Percentiles rank a stretch among this genome's conserved stretches.
Conservation (phyloP, 1,140 invertebrate species). For the Coenobita brevimanus region DNA sequence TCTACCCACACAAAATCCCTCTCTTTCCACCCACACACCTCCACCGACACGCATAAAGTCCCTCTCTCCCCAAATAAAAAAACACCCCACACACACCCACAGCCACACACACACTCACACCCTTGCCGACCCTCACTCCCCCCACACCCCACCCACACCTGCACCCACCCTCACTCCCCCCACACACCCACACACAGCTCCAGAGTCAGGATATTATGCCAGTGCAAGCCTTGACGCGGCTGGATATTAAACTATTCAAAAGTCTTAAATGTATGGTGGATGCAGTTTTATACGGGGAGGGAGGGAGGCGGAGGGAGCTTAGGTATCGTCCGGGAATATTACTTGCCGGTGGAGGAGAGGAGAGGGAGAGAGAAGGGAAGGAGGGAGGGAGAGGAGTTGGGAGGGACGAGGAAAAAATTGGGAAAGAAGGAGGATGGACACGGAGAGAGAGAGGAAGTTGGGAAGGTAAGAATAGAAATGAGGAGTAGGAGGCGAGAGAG, state of each 20-base stretch:
- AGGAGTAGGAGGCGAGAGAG: not conserved
- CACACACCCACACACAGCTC: not conserved
- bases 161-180: too few species aligned
- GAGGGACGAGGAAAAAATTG: not conserved
- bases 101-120: too few species aligned
- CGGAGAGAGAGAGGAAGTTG: not conserved
- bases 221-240: constrained; percentile 39
- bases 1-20: too few species aligned
- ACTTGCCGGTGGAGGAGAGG: constrained; percentile 38
- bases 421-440: not conserved
- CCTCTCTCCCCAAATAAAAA: too few species aligned
- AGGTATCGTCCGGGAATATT: constrained; percentile 58
- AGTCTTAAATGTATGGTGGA: constrained; percentile 64
- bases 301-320: not conserved
- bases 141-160: too few species aligned
- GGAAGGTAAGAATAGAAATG: not conserved
- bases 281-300: constrained; percentile 11
- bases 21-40: too few species aligned
- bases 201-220: constrained; percentile 59
- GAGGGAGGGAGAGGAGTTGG: not conserved
- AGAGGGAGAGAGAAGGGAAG: not conserved
- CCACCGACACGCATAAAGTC: too few species aligned
- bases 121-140: too few species aligned
- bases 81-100: too few species aligned
- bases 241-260: constrained; percentile 64